Evolutionary conservation across 2,888 invertebrate genomes (phyloP), one percentile per base, ranked within the genome.

Genomic region (Mechanitis mazaeus): DNA sequence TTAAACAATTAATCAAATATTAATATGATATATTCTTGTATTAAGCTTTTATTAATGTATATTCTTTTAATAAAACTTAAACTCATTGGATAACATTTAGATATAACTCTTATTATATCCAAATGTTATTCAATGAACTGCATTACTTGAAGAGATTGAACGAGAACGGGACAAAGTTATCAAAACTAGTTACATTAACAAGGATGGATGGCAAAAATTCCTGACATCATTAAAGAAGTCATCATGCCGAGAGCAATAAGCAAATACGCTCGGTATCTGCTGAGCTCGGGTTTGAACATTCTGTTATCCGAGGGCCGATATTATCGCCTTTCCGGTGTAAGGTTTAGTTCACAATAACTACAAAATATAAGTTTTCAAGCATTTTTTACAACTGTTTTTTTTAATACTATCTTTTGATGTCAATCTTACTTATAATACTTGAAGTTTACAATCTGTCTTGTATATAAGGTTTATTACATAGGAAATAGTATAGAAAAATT

Each of bases 291-390:
- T 75, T 78, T 79, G 78, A 80, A 77, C 79, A 74, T 81, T 78
- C 74, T 76, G 78, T 77, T 84, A 85, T 84, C 82, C 72, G 75
- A 61, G 70, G 71, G 77, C 78, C 71, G 76, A 87, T 87, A 83
- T 70, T 76, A 88, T 87, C 86, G 79, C 72, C 78, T 72, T 73
- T 78, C 81, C 83, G 83, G 83, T 85, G 84, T 87, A 84, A 87
- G 56, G 65, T 54, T 45, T 31, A 62, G 46, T 60, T 58, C 59
- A 67, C 59, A 67, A 56, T 61, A 47, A 59, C 4, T 31, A 50
- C 31, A 31, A 31, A 11, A 31, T 11, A 31, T 31, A 50, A 50
- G 11, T 50, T 50, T 7, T 50, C 31, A 50, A 31, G 31, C 50
- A 20, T 9, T 9, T 20, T 31, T 3, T 31, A n/a, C 31, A 6